Percentiles rank a stretch among this genome's conserved stretches.
Evolutionary conservation across 2,888 invertebrate genomes (phyloP).

Genomic region (Drosophila subquinaria): DNA sequence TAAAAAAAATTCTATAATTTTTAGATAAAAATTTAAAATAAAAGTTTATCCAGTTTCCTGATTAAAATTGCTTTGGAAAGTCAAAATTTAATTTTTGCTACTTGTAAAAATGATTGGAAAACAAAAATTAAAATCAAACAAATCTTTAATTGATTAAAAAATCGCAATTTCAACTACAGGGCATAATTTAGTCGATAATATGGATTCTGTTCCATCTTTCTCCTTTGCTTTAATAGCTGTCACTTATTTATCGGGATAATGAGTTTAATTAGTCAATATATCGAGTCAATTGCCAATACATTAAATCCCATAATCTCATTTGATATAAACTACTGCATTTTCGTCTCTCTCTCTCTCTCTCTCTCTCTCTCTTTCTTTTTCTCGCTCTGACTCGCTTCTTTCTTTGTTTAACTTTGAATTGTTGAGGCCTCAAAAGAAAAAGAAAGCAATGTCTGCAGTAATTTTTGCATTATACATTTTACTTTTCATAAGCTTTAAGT

Average conservation of each 20-base stretch:
- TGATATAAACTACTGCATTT: background rate
- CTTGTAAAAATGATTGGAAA: background rate
- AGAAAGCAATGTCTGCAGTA: slow-evolving; percentile 8
- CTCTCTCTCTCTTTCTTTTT: background rate
- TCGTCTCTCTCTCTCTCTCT: background rate
- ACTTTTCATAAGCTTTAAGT: slow-evolving; percentile 58
- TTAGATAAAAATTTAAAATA: too few species aligned
- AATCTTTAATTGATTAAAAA: background rate
- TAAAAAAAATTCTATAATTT: too few species aligned
- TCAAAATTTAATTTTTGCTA: background rate
- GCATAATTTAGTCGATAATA: background rate
- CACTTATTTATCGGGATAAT: slow-evolving; percentile 9
- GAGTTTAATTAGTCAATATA: slow-evolving; percentile 20
- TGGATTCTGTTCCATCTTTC: too few species aligned
- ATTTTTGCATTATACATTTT: slow-evolving; percentile 54
- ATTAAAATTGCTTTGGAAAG: background rate
- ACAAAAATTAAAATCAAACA: too few species aligned
- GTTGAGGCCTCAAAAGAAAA: slow-evolving; percentile 11
- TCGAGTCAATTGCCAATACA: slow-evolving; percentile 15
- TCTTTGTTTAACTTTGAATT: background rate
- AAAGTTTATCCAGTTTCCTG: too few species aligned
- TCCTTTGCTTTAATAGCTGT: background rate
- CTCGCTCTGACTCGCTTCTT: background rate
- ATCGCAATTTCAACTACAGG: background rate
- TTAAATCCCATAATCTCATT: slow-evolving; percentile 18